Conservation (phyloP, 2,888 invertebrate genomes). For the Tetragnatha montana region DNA sequence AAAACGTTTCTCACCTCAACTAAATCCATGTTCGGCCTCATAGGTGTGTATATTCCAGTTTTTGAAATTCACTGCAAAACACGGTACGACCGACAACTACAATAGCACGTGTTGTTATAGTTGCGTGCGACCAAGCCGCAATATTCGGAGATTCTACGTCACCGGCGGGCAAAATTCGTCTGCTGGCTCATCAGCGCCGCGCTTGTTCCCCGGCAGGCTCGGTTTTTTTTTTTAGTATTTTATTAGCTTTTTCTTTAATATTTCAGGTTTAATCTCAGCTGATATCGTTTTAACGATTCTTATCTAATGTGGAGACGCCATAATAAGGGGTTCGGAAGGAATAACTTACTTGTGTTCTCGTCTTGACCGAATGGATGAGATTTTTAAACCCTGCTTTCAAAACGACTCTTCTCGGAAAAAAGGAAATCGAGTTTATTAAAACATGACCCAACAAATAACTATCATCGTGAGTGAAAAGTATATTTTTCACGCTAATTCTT, state of each 20-base stretch:
- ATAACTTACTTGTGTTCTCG: background rate
- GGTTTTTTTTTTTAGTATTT: conserved; percentile 7
- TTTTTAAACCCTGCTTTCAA: background rate
- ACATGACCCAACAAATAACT: no score
- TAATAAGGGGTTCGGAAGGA: background rate
- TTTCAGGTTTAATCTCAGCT: conserved; percentile 2
- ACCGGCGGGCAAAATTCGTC: conserved; percentile 7
- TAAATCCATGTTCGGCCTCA: conserved; percentile 39
- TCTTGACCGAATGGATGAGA: background rate
- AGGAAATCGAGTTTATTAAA: no score
- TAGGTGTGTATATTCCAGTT: conserved; percentile 16
- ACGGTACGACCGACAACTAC: conserved; percentile 3
- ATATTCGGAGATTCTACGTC: conserved; percentile 9
- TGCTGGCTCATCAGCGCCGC: conserved; percentile 43
- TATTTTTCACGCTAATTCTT: no score
- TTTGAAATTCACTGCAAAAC: conserved; percentile 16
- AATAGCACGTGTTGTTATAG: conserved; percentile 23
- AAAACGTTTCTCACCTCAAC: conserved; percentile 13
- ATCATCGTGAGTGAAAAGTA: no score
- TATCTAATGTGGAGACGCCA: conserved; percentile 3
- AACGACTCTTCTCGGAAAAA: background rate
- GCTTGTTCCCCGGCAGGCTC: conserved; percentile 13
- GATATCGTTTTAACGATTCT: conserved; percentile 24
- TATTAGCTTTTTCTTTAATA: conserved; percentile 10
- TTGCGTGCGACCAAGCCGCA: background rate